Conservation (phyloP, 2,113 vertebrate species). For the Oxygymnocypris stewartii region DNA sequence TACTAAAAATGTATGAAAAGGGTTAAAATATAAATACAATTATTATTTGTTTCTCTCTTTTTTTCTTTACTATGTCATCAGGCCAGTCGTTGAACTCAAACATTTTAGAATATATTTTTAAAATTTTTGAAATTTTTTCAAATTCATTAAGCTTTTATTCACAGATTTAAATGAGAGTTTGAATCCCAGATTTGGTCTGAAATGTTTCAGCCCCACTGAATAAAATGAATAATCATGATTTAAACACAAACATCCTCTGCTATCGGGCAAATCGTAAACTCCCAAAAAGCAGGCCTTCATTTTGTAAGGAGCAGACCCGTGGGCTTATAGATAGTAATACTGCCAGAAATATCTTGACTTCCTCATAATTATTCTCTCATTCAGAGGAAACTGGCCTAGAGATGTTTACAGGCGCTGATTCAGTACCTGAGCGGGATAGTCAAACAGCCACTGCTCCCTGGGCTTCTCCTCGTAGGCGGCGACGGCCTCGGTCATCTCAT, state of each 20-base stretch:
- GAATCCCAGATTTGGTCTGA: not conserved
- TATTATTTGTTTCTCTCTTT: not conserved
- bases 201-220: not conserved
- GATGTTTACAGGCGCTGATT: constrained; percentile 12
- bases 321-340: not conserved
- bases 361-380: not conserved
- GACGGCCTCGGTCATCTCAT: constrained; percentile 82
- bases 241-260: not conserved
- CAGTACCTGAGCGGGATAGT: constrained; percentile 85
- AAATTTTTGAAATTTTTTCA: not conserved
- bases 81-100: not conserved
- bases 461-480: constrained; percentile 87
- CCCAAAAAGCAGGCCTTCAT: not conserved
- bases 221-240: not conserved
- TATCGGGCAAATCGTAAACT: not conserved
- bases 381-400: not conserved
- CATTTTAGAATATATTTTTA: not conserved
- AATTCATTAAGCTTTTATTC: not conserved
- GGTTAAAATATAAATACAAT: too few species aligned
- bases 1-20: not conserved
- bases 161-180: not conserved
- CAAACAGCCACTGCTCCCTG: constrained; percentile 91
- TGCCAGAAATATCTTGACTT: constrained; percentile 22
- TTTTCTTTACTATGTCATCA: not conserved
- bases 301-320: not conserved